Evolutionary conservation across 2,113 vertebrate genomes (phyloP).

Genomic region (Opisthocomus hoazin): DNA sequence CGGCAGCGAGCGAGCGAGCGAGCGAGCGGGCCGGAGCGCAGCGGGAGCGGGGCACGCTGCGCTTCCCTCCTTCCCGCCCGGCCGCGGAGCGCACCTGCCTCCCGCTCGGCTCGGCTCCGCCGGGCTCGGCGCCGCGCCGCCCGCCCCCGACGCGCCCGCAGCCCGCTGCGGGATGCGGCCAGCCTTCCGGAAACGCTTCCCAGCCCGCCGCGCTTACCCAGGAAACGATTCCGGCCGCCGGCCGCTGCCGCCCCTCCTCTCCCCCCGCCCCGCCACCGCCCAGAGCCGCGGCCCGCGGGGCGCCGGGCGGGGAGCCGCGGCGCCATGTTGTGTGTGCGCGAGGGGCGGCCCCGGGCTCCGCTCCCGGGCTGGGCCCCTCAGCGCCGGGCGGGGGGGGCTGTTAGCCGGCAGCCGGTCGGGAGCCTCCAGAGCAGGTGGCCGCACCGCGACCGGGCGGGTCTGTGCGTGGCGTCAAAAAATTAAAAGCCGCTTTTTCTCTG

Average conservation of each 20-base stretch:
- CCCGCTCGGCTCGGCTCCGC: neutral
- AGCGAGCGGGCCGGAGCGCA: neutral
- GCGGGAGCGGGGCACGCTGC: no score
- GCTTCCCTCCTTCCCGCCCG: neutral
- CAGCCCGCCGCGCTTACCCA: slow-evolving; percentile 13
- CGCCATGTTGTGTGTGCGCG: neutral
- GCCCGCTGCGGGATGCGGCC: slow-evolving; percentile 57
- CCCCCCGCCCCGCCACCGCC: neutral
- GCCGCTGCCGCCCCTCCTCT: neutral
- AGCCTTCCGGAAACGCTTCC: slow-evolving; percentile 63
- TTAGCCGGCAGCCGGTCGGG: fast-evolving
- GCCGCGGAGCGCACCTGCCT: neutral
- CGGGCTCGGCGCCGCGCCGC: neutral
- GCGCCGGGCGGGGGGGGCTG: neutral
- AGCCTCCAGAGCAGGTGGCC: neutral
- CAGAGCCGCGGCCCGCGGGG: neutral
- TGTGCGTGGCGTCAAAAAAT: neutral
- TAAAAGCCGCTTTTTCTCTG: no score
- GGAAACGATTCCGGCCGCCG: slow-evolving; percentile 54
- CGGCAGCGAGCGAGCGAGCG: neutral
- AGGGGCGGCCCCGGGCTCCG: fast-evolving
- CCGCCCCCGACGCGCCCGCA: neutral
- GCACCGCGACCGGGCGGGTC: neutral
- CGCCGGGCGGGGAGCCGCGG: neutral
- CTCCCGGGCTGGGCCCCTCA: no score